phyloP scores from a whole-genome alignment of 2,888 invertebrate species.

The Harpagoxenus sublaevis region DNA sequence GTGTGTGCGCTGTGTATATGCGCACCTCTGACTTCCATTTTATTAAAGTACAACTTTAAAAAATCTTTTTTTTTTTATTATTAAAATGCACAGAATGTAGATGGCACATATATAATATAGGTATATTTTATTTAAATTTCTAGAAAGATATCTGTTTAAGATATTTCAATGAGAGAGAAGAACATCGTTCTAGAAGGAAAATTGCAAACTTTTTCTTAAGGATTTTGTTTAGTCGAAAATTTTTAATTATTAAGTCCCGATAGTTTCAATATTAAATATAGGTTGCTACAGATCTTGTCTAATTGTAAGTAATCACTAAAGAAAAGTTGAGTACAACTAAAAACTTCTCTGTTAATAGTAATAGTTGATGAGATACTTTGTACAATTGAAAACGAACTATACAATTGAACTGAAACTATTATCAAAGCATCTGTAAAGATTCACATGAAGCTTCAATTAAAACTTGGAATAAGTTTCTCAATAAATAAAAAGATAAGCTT shows the following conservation, averaged over 20 bases:
- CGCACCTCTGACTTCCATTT: not conserved
- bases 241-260: not conserved
- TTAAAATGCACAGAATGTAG: not conserved
- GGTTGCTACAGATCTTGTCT: not conserved
- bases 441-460: not conserved
- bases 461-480: not conserved
- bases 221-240: not conserved
- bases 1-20: not conserved
- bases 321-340: not conserved
- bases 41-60: not conserved
- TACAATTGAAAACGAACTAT: not conserved
- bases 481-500: conserved; percentile 15
- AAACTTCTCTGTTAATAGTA: not conserved
- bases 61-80: not conserved
- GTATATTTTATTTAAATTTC: not conserved
- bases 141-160: not conserved
- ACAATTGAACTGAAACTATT: conserved; percentile 21
- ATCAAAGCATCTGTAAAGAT: conserved; percentile 13
- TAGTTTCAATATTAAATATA: not conserved
- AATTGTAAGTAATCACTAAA: not conserved
- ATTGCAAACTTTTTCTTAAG: not conserved
- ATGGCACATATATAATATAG: not conserved
- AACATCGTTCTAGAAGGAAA: not conserved
- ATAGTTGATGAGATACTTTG: not conserved
- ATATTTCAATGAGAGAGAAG: not conserved